Evolutionary conservation across 2,888 invertebrate species (phyloP).

Genomic region (Selenia dentaria): DNA sequence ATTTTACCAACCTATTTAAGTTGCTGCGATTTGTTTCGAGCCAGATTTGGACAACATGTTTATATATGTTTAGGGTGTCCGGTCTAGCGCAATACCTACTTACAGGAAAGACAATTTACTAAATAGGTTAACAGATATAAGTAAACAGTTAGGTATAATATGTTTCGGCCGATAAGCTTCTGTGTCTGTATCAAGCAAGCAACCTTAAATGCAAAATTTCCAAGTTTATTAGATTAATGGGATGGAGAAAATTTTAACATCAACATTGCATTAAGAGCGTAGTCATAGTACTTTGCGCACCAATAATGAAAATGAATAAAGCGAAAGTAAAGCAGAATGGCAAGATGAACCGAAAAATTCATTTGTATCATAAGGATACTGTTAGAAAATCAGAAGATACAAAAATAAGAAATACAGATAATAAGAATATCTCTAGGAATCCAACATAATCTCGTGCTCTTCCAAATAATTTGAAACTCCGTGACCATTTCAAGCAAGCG

Average conservation of each 20-base stretch:
- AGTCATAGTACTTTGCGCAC: constrained; percentile 56
- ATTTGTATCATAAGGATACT: too few species aligned
- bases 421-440: constrained; percentile 1
- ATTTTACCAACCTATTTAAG: constrained; percentile 44
- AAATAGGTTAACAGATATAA: constrained; percentile 34
- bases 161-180: too few species aligned
- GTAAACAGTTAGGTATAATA: constrained; percentile 21
- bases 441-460: constrained; percentile 7
- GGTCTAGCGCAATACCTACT: constrained; percentile 22
- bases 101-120: constrained; percentile 45
- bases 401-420: constrained; percentile 3
- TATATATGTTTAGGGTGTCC: constrained; percentile 14
- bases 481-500: constrained; percentile 6
- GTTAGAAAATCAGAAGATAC: constrained; percentile 3
- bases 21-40: constrained; percentile 3
- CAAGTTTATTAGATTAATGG: too few species aligned
- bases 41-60: too few species aligned
- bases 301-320: too few species aligned
- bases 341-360: constrained; percentile 1
- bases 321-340: too few species aligned
- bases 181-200: too few species aligned
- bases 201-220: too few species aligned
- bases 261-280: constrained; percentile 55
- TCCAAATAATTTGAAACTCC: constrained; percentile 2
- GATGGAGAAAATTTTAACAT: too few species aligned